Conservation (phyloP, 92 coral and sea anemone genomes). For the Galaxea fascicularis region DNA sequence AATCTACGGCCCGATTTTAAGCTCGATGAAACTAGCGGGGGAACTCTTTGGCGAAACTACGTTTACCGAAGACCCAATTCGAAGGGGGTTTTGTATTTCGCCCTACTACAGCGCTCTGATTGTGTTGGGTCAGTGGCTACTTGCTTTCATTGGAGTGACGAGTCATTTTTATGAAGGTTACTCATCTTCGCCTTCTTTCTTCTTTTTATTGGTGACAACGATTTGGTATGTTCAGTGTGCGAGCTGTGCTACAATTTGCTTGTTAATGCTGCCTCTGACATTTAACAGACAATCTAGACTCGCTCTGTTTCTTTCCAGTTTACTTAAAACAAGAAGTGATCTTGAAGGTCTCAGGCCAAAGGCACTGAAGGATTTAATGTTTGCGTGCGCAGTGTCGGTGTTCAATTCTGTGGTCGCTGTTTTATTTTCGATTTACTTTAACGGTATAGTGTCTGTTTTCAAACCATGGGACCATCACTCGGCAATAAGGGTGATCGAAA, state of each 20-base stretch:
- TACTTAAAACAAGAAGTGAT: neutral
- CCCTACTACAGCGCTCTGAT: neutral
- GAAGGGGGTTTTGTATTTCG: neutral
- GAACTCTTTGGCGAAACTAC: slow-evolving; percentile 20
- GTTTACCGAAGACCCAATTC: neutral
- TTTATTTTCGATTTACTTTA: neutral
- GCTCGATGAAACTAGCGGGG: slow-evolving; percentile 25
- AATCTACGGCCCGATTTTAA: slow-evolving; percentile 15
- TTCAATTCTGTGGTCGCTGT: slow-evolving; percentile 2
- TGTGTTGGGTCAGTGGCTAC: slow-evolving; percentile 8
- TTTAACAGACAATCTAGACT: slow-evolving; percentile 3
- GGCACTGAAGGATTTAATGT: slow-evolving; percentile 1
- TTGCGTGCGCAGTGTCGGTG: neutral
- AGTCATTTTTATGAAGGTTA: neutral
- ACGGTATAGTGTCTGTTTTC: neutral
- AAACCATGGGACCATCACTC: slow-evolving; percentile 14
- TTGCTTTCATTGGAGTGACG: neutral
- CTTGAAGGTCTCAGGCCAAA: slow-evolving; percentile 9
- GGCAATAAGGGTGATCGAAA: slow-evolving; percentile 8
- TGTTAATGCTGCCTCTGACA: neutral
- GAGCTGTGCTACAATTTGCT: slow-evolving; percentile 12
- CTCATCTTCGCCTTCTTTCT: neutral
- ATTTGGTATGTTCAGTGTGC: slow-evolving; percentile 22
- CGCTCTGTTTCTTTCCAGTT: neutral
- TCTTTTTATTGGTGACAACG: neutral